Base-by-base conservation (phyloP, 1,140 invertebrate genomes). In the Orussus abietinus region DNA sequence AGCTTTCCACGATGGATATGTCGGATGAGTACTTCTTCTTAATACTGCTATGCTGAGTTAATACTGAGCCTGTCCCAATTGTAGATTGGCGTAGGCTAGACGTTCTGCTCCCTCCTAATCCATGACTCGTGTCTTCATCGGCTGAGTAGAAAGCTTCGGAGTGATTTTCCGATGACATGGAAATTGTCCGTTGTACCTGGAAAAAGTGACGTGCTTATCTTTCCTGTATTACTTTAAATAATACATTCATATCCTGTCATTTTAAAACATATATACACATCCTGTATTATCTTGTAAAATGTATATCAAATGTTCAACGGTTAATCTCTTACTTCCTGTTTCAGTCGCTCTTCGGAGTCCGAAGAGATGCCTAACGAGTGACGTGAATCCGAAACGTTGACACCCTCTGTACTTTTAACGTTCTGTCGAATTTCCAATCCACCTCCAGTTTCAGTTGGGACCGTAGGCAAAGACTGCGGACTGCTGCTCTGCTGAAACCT, bases 121-220 rank as follows among this genome's bases (percentile, higher is more conserved):
- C 77, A 69, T 84, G 70, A 77, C 76, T 77, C 2, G 75, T 79
- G 55, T 92, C 88, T 68, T 94, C 90, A 63, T 92, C 89, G 0
- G 90, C 90, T 0, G 90, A 92, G 57, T 90, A 92, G 72, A 92
- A 94, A 15, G 86, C 83, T 68, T 93, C 90, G 0, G 88, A 90
- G 53, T 89, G 88, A 70, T 91, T 90, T 66, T 91, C 89, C 42
- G 87, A 90, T 2, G 86, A 89, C 58, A 92, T 83, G 0, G 89
- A 92, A 49, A 89, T 81, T 1, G 90, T 90, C 49, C 90, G 73
- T 70, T 88, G 86, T 2, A 88, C 84, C 72, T 85, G 20, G 7
- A 26, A 45, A 4, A 12, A 31, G 17, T 31, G n/a, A n/a, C n/a
- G n/a, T n/a, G n/a, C n/a, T n/a, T n/a, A n/a, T n/a, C n/a, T n/a